Evolutionary conservation across 2,888 invertebrate genomes (phyloP).

Genomic region (Pheosia tremula): DNA sequence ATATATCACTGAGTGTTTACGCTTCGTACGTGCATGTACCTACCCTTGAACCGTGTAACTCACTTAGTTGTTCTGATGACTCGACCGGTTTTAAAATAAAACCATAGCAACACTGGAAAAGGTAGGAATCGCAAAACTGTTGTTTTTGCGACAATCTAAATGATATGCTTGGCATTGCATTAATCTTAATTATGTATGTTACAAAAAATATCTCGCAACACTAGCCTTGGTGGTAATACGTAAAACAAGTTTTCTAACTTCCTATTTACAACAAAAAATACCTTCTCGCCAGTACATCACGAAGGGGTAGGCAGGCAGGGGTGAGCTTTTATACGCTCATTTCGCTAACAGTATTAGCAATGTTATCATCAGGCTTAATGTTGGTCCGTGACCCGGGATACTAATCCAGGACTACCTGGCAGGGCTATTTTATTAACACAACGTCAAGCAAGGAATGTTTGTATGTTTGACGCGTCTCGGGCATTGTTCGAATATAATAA

Average conservation of each 20-base stretch:
- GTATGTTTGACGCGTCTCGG: background rate
- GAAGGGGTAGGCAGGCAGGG: too few species aligned
- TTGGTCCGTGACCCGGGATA: too few species aligned
- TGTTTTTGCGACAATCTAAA: background rate
- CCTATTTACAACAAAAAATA: too few species aligned
- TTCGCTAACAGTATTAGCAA: too few species aligned
- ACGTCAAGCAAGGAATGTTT: too few species aligned
- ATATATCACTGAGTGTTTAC: conserved; percentile 26
- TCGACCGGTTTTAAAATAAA: conserved; percentile 29
- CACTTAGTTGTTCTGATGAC: conserved; percentile 23
- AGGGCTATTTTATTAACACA: too few species aligned
- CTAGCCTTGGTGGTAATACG: background rate
- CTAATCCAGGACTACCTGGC: too few species aligned
- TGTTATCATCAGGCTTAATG: too few species aligned
- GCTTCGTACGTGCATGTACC: conserved; percentile 19
- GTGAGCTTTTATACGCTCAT: too few species aligned
- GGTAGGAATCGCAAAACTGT: background rate
- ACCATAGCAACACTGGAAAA: background rate
- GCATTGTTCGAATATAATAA: background rate
- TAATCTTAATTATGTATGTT: background rate
- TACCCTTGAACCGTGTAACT: conserved; percentile 37
- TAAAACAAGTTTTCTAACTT: too few species aligned
- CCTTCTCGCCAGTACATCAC: too few species aligned
- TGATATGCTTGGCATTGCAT: background rate
- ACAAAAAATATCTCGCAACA: background rate